These are phyloP conservation scores for Lethocerus indicus DNA, from an alignment of 1,140 invertebrate genomes.

Conservation along the genomic window DNA sequence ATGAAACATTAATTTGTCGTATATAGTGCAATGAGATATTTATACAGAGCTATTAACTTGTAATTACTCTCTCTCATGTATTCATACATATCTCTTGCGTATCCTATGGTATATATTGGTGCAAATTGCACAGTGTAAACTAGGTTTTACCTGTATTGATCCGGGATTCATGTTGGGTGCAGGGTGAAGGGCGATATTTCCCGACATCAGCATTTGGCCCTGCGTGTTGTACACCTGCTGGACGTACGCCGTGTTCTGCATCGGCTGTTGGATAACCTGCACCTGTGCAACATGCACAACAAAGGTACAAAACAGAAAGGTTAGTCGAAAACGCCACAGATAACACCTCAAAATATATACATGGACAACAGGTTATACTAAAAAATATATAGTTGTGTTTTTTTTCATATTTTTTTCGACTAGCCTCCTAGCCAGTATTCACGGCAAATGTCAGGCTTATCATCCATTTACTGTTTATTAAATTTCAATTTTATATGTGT, in stretches of 20 bases:
- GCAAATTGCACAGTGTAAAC: too few relatives aligned
- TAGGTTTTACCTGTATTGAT: conserved; percentile 26
- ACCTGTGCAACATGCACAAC: conserved; percentile 21
- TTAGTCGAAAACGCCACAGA: not conserved
- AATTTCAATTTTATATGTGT: not conserved
- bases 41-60: too few relatives aligned
- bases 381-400: not conserved
- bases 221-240: conserved; percentile 31
- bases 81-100: too few relatives aligned
- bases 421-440: not conserved
- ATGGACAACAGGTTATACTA: not conserved
- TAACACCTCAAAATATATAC: not conserved
- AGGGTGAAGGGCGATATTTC: conserved; percentile 28
- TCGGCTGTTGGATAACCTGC: conserved; percentile 32
- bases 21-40: too few relatives aligned
- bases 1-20: too few relatives aligned
- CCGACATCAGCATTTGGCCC: conserved; percentile 30
- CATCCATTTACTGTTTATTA: not conserved
- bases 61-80: too few relatives aligned
- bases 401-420: not conserved
- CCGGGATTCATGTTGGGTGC: conserved; percentile 23
- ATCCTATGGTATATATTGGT: too few relatives aligned
- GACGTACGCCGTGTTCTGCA: conserved; percentile 31
- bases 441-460: not conserved
- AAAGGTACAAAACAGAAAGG: not conserved